phyloP scores from a whole-genome alignment of 2,888 invertebrate species.

The Halictus quadricinctus region DNA sequence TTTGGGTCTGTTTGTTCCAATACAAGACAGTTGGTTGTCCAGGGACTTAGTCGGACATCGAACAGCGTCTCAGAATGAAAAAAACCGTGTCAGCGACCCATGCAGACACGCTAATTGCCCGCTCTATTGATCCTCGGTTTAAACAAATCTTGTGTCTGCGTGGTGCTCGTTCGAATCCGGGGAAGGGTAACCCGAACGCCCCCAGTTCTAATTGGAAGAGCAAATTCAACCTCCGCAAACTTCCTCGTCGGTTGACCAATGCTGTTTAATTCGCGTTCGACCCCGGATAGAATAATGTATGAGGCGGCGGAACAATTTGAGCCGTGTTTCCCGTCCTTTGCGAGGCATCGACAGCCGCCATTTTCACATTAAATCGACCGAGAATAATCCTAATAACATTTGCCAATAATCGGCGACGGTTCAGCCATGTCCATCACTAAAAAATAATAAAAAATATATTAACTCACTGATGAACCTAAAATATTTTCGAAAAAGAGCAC shows the following conservation, averaged over 20 bases:
- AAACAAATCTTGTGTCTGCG: background rate
- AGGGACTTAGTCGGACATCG: background rate
- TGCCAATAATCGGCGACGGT: background rate
- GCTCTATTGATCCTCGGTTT: background rate
- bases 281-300: background rate
- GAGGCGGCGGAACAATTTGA: background rate
- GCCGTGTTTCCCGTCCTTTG: background rate
- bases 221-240: constrained; percentile 45
- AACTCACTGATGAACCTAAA: background rate
- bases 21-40: too few species aligned
- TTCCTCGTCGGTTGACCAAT: constrained; percentile 20
- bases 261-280: constrained; percentile 15
- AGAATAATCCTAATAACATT: background rate
- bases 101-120: constrained; percentile 11
- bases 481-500: background rate
- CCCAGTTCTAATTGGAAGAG: constrained; percentile 40
- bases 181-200: background rate
- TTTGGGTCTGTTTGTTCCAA: too few species aligned
- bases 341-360: background rate
- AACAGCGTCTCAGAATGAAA: background rate
- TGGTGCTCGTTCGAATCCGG: background rate
- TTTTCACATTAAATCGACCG: background rate
- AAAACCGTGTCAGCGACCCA: background rate
- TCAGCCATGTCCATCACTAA: too few species aligned
- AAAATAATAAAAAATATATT: background rate